A percentile compares a stretch with the other conserved stretches of the same genome.
These are phyloP conservation scores for Xylocampa areola DNA, from an alignment of 2,888 invertebrate genomes.

Conservation along the genomic window DNA sequence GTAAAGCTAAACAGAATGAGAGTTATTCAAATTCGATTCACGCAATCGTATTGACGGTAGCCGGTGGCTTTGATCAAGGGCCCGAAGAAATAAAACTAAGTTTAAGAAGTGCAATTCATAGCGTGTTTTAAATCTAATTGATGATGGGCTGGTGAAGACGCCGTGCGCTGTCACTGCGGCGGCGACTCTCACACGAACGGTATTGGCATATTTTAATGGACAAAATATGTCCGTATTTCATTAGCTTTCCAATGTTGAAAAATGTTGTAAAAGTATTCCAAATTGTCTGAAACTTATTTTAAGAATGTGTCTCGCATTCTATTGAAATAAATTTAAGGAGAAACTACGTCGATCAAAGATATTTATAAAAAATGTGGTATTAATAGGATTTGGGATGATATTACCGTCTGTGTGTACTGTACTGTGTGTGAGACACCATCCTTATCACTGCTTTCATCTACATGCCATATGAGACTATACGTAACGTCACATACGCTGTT, in stretches of 20 bases:
- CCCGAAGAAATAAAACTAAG: slow-evolving; percentile 59
- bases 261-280: slow-evolving; percentile 60
- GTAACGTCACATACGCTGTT: no score
- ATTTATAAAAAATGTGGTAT: slow-evolving; percentile 37
- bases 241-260: slow-evolving; percentile 62
- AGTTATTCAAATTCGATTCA: slow-evolving; percentile 75
- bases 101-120: slow-evolving; percentile 70
- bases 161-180: slow-evolving; percentile 66
- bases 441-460: slow-evolving; percentile 25
- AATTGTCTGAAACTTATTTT: slow-evolving; percentile 65
- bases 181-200: slow-evolving; percentile 67
- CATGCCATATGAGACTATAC: neutral
- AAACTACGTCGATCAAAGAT: slow-evolving; percentile 25
- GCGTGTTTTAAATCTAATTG: slow-evolving; percentile 70
- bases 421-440: slow-evolving; percentile 13
- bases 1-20: slow-evolving; percentile 71
- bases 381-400: slow-evolving; percentile 8
- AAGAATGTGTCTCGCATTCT: slow-evolving; percentile 50
- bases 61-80: slow-evolving; percentile 70
- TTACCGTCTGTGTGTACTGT: no score
- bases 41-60: slow-evolving; percentile 66
- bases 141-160: slow-evolving; percentile 61
- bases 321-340: slow-evolving; percentile 38
- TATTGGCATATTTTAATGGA: slow-evolving; percentile 61
- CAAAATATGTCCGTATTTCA: slow-evolving; percentile 42